These are phyloP conservation scores for Triplophysa rosa DNA, from an alignment of 2,113 vertebrate species.

Conservation along the genomic window DNA sequence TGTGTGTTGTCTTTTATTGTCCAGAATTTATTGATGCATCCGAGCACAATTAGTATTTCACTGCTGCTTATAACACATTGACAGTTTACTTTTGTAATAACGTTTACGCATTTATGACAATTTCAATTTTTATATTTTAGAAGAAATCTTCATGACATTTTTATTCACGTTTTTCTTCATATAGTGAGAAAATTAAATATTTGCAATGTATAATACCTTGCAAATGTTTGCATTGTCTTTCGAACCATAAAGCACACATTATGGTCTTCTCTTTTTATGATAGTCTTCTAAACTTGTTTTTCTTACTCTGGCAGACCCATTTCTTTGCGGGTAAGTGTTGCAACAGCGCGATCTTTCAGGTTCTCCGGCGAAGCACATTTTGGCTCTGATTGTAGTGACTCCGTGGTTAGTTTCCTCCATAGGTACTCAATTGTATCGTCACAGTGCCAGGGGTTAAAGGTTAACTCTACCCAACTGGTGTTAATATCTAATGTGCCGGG, in stretches of 20 bases:
- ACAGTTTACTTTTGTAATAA: no score
- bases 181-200: no score
- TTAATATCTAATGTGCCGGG: conserved; percentile 61
- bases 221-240: no score
- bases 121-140: no score
- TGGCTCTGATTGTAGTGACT: conserved; percentile 12
- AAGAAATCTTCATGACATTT: no score
- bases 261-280: background rate
- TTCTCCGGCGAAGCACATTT: conserved; percentile 36
- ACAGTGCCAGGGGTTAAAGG: conserved; percentile 81
- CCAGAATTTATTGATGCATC: background rate
- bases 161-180: no score
- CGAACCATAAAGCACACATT: no score
- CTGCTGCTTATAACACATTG: no score
- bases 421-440: conserved; percentile 65
- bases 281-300: background rate
- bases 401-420: conserved; percentile 66
- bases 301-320: conserved; percentile 38
- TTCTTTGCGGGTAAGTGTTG: conserved; percentile 40
- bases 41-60: no score
- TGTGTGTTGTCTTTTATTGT: background rate
- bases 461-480: conserved; percentile 67
- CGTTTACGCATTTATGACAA: no score
- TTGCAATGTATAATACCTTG: no score
- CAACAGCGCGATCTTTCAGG: conserved; percentile 45